Base-by-base conservation (phyloP, 2,888 invertebrate species). In the Syritta pipiens region DNA sequence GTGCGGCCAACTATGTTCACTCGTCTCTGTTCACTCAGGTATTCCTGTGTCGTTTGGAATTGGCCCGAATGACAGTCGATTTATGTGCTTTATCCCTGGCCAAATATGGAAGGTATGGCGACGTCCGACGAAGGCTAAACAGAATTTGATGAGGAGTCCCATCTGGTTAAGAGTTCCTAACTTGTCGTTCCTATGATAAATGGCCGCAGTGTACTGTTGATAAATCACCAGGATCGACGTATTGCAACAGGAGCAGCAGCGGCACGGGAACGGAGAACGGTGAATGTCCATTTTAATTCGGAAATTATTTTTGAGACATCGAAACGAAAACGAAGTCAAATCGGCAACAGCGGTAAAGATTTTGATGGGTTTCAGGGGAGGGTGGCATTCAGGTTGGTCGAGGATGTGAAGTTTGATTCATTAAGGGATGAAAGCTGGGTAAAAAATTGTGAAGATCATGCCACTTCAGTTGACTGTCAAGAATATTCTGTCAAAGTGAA, bases 111-210 rank as follows among this genome's bases (percentile, higher is more conserved):
- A 53, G 67, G 9, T n/a, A 24, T 14, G 32, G 22, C 26, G n/a
- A n/a, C n/a, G n/a, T 51, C 17, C 37, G 10, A 51, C 49, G 19
- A 26, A 49, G 24, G 22, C 65, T 59, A 46, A 72, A 72, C 46
- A 72, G 48, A 55, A 59, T 53, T 72, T 79, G 67, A 79, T 67
- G 72, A 65, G 77, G 65, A 59, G 67, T 42, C 72, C 67, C 79
- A 79, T 74, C 79, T 79, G 79, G 79, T 57, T 60, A 55, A 37
- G 67, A 62, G 74, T 63, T 55, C 55, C 67, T 62, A 67, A 74
- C 79, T 74, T 79, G 79, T 79, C 79, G 37, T 68, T 62, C 32
- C 35, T 74, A 68, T 74, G 74, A 79, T 79, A 74, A 79, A 79
- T 74, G 74, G 48, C 22, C 32, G 37, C 53, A 40, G 37, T 19